phyloP scores from a whole-genome alignment of 2,797 vertebrate species.

The Melanotaenia trifasciata region DNA sequence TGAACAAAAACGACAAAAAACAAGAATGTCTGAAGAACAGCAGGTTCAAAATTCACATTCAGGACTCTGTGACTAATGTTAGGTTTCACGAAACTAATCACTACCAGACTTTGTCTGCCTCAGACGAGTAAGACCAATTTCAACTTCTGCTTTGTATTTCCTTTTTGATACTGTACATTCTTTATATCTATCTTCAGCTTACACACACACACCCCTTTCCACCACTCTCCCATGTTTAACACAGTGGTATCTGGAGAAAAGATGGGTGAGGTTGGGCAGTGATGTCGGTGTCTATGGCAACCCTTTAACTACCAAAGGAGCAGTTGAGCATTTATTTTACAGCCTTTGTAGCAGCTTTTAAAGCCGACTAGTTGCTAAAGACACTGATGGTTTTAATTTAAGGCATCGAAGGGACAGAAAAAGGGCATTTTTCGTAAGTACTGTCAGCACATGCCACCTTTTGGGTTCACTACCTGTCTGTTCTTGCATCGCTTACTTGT shows the following conservation, averaged over 20 bases:
- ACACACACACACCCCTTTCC: neutral
- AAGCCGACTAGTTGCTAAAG: neutral
- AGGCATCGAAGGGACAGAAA: conserved; percentile 6
- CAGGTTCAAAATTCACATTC: conserved; percentile 2
- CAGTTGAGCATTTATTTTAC: neutral
- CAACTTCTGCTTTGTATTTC: conserved; percentile 18
- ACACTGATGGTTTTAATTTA: neutral
- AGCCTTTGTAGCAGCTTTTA: neutral
- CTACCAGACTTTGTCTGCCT: neutral
- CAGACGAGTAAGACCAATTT: neutral
- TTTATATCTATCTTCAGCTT: neutral
- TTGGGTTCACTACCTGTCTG: neutral
- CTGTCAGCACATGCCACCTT: neutral
- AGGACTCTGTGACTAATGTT: neutral
- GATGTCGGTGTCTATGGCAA: conserved; percentile 8
- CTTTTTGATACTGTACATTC: neutral
- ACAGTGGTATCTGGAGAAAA: conserved; percentile 7
- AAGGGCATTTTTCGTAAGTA: conserved; percentile 40
- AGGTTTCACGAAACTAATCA: neutral
- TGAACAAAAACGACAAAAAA: neutral
- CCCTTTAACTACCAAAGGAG: neutral
- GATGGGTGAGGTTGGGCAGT: conserved; percentile 1
- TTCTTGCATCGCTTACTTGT: neutral
- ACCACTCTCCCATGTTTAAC: neutral
- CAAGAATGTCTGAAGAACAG: neutral